Conservation (phyloP, 1,140 invertebrate species). For the Cyclargus thomasi region DNA sequence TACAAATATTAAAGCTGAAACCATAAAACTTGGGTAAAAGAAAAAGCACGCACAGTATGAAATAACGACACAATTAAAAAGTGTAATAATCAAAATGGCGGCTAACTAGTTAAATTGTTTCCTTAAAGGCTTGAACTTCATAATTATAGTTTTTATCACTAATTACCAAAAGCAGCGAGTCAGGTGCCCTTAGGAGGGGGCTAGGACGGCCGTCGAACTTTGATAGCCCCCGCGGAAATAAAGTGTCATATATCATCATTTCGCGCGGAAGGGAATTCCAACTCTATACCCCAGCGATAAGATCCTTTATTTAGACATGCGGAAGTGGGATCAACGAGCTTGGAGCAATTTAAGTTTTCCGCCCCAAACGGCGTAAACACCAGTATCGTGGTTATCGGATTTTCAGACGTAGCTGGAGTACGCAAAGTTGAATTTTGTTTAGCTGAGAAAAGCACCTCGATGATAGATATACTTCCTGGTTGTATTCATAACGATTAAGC, state of each 20-base stretch:
- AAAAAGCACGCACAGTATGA: background rate
- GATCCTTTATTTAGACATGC: constrained; percentile 33
- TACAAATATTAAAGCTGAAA: too few species aligned
- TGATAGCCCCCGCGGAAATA: constrained; percentile 31
- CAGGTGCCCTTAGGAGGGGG: constrained; percentile 47
- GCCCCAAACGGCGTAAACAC: constrained; percentile 38
- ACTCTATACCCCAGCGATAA: constrained; percentile 32
- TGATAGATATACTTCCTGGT: constrained; percentile 61
- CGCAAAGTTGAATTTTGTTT: constrained; percentile 20
- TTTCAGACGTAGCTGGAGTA: constrained; percentile 23
- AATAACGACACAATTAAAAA: constrained; percentile 2
- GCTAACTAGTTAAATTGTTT: constrained; percentile 32
- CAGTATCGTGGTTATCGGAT: constrained; percentile 20
- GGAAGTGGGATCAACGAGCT: constrained; percentile 70
- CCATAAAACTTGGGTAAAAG: background rate
- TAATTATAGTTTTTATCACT: constrained; percentile 54
- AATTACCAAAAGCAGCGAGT: constrained; percentile 64
- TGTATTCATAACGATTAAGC: constrained; percentile 65
- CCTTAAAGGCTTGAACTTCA: constrained; percentile 31
- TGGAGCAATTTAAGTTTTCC: constrained; percentile 49
- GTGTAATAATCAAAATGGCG: constrained; percentile 5
- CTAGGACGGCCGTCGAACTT: constrained; percentile 70
- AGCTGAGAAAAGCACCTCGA: constrained; percentile 24
- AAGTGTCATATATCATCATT: constrained; percentile 32
- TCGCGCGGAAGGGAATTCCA: constrained; percentile 27